These are phyloP conservation scores for Xestia c-nigrum DNA, from an alignment of 2,888 invertebrate genomes.

Conservation along the genomic window DNA sequence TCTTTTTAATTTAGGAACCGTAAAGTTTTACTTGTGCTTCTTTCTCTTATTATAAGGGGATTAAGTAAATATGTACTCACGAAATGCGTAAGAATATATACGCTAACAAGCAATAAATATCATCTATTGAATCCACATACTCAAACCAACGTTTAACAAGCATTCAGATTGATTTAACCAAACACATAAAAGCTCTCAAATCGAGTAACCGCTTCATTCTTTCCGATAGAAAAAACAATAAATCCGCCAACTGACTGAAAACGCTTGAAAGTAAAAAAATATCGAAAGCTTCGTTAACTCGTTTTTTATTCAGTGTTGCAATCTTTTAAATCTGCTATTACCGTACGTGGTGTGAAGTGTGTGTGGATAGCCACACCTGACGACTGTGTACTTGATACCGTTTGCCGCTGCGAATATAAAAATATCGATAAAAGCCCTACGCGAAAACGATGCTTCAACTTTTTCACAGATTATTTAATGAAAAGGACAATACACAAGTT, in stretches of 20 bases:
- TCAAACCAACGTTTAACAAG: not conserved
- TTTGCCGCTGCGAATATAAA: slow-evolving; percentile 26
- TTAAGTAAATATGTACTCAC: not conserved
- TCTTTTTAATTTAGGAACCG: slow-evolving; percentile 36
- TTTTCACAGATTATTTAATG: slow-evolving; percentile 6
- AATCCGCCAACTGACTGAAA: slow-evolving; percentile 45
- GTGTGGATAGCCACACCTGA: slow-evolving; percentile 41
- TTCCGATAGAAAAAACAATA: slow-evolving; percentile 20
- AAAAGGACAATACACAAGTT: slow-evolving; percentile 35
- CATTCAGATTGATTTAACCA: not conserved
- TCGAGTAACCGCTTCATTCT: slow-evolving; percentile 15
- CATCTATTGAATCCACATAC: not conserved
- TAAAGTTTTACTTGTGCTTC: no score
- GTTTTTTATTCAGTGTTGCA: slow-evolving; percentile 54
- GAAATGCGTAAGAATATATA: no score
- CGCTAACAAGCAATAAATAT: no score
- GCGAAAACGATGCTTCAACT: not conserved
- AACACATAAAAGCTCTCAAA: slow-evolving; percentile 9
- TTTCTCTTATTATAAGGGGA: not conserved
- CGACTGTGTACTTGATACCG: slow-evolving; percentile 26
- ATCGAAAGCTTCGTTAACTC: slow-evolving; percentile 34
- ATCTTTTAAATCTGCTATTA: slow-evolving; percentile 58
- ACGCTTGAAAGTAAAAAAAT: slow-evolving; percentile 26
- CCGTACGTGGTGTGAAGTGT: slow-evolving; percentile 37
- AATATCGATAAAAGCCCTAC: slow-evolving; percentile 12